These are phyloP conservation scores for Archivesica marissinica DNA, from an alignment of 1,140 invertebrate species.

Conservation along the genomic window DNA sequence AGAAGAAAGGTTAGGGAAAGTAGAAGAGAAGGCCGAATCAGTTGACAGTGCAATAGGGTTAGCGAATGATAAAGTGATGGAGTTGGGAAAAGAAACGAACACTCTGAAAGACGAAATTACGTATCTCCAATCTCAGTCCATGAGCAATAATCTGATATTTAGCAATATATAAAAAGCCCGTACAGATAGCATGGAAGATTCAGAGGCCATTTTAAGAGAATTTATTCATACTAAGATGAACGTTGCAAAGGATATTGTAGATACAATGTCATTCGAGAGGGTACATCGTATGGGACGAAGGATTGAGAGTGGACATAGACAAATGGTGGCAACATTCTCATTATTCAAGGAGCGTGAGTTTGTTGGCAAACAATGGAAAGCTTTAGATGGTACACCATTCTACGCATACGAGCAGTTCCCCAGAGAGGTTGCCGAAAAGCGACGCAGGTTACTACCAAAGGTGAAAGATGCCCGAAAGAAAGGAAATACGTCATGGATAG, in stretches of 20 bases:
- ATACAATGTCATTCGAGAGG: not conserved
- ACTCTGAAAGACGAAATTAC: not conserved
- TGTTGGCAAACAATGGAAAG: slow-evolving; percentile 26
- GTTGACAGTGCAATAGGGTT: not conserved
- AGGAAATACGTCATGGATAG: not conserved
- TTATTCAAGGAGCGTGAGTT: not conserved
- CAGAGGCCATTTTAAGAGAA: slow-evolving; percentile 11
- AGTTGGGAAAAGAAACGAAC: not conserved
- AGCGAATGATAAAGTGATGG: not conserved
- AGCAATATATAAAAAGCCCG: not conserved
- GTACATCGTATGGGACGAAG: not conserved
- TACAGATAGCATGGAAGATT: not conserved
- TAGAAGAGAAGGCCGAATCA: not conserved
- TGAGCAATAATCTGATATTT: slow-evolving; percentile 30
- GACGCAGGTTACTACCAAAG: slow-evolving; percentile 6
- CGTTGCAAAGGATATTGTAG: not conserved
- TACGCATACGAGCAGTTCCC: slow-evolving; percentile 14
- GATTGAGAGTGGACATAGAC: not conserved
- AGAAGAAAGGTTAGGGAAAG: not conserved
- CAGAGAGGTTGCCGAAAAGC: not conserved
- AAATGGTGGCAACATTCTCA: slow-evolving; percentile 15
- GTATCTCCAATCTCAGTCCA: slow-evolving; percentile 23
- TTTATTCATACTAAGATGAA: not conserved
- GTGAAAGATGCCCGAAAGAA: not conserved
- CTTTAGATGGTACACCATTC: not conserved